Base-by-base conservation (phyloP, 53 echinoderm and acorn worm genomes). In the Apostichopus leukothele region DNA sequence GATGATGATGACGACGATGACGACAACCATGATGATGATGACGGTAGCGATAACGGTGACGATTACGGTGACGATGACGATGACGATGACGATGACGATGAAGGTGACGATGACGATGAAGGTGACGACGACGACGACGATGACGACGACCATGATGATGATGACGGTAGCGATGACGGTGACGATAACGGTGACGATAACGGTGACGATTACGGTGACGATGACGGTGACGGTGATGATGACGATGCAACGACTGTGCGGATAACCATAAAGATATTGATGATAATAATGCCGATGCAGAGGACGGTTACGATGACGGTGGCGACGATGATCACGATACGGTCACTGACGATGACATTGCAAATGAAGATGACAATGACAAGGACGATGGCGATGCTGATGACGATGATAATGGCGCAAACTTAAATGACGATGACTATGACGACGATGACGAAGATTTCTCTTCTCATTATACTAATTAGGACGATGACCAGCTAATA, bases 21-120 rank as follows among this genome's bases (percentile, higher is more conserved):
- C 39, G 39, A 3, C 39, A 3, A 3, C 39, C 39, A 84, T 84
- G 84, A 55, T n/a, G 59, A 84, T 51, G 60, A n/a, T 55, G 87
- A 26, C 7, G 87, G 27, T 27, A 1, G 1, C 39, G 39, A 39
- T 39, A 39, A 39, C 39, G 39, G 52, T 86, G 87, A 76, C 7
- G 75, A 76, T 86, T 75, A 4, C 75, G 67, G 75, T 86, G 87
- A 74, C 75, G 87, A 74, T 86, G 87, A 83, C 81, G 89, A 89
- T 89, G 39, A 61, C 52, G 74, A 74, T 83, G 83, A 52, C 52
- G 83, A 1, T 83, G 83, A 21, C 52, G 83, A 53, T 83, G 83
- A 21, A 3, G 83, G 11, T 81, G 83, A 50, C 84, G 81, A 13
- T 83, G 84, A 27, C 20, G 79, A 50, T 67, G 89, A 19, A 50